These are phyloP conservation scores for Pomacea maculata DNA, from an alignment of 1,140 invertebrate species.

Conservation along the genomic window DNA sequence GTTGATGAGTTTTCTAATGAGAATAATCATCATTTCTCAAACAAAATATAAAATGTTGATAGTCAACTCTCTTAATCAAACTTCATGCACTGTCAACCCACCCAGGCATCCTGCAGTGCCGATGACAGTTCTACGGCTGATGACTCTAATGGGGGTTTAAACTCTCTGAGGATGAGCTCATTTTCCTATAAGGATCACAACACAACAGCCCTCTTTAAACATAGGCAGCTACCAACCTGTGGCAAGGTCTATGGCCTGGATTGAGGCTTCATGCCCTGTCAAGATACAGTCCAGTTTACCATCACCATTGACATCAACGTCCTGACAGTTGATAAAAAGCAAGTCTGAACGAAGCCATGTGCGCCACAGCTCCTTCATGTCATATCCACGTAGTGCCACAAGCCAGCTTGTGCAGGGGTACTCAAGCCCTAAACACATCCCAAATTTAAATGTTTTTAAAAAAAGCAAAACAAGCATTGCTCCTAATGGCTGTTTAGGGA, in stretches of 20 bases:
- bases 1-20: too few relatives aligned
- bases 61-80: too few relatives aligned
- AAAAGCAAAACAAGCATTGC: neutral
- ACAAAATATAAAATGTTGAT: too few relatives aligned
- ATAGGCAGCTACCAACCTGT: slow-evolving; percentile 40
- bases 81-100: too few relatives aligned
- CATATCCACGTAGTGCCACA: slow-evolving; percentile 54
- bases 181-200: too few relatives aligned
- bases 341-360: slow-evolving; percentile 34
- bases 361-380: slow-evolving; percentile 55
- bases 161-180: too few relatives aligned
- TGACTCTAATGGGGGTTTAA: too few relatives aligned
- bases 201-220: neutral
- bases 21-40: too few relatives aligned
- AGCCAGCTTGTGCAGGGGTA: slow-evolving; percentile 47
- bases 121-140: too few relatives aligned
- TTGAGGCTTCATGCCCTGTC: slow-evolving; percentile 43
- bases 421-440: slow-evolving; percentile 23
- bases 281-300: slow-evolving; percentile 55
- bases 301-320: slow-evolving; percentile 58
- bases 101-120: too few relatives aligned
- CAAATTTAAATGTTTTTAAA: neutral
- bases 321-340: slow-evolving; percentile 50
- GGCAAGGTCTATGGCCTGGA: slow-evolving; percentile 52
- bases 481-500: neutral